Percentiles rank a stretch among this genome's conserved stretches.
Conservation (phyloP, 2,797 vertebrate genomes). For the Myotis vivesi region DNA sequence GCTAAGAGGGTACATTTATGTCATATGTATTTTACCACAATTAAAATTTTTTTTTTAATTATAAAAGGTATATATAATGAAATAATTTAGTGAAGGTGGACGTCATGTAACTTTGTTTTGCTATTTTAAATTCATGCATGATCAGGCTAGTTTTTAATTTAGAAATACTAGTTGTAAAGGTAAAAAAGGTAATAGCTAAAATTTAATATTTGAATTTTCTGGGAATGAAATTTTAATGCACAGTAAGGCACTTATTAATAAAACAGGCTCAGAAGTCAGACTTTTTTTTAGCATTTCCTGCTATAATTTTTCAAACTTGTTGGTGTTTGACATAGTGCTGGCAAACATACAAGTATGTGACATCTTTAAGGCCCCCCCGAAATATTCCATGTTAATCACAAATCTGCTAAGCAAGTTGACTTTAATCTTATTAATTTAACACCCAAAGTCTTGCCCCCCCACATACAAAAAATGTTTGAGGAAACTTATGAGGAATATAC, state of each 20-base stretch:
- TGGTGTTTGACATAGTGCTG: background rate
- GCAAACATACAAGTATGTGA: background rate
- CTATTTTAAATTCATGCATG: background rate
- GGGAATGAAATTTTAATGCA: background rate
- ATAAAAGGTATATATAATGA: background rate
- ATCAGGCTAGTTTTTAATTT: background rate
- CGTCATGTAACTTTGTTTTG: background rate
- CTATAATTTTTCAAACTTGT: background rate
- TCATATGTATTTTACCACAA: background rate
- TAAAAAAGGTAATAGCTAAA: background rate
- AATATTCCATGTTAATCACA: background rate
- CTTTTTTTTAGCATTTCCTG: slow-evolving; percentile 1
- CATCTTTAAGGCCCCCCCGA: background rate
- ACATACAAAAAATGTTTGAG: background rate
- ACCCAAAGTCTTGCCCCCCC: background rate
- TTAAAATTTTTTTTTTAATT: background rate
- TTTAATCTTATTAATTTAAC: background rate
- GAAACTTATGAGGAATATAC: background rate
- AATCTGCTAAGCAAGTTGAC: background rate
- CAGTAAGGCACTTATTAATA: background rate
- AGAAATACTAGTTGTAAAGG: slow-evolving; percentile 20
- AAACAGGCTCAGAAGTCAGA: background rate
- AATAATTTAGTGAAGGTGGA: background rate
- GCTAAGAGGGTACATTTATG: background rate
- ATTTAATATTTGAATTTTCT: background rate